Conservation (phyloP, 1,140 invertebrate species). For the Caenorhabditis latens region DNA sequence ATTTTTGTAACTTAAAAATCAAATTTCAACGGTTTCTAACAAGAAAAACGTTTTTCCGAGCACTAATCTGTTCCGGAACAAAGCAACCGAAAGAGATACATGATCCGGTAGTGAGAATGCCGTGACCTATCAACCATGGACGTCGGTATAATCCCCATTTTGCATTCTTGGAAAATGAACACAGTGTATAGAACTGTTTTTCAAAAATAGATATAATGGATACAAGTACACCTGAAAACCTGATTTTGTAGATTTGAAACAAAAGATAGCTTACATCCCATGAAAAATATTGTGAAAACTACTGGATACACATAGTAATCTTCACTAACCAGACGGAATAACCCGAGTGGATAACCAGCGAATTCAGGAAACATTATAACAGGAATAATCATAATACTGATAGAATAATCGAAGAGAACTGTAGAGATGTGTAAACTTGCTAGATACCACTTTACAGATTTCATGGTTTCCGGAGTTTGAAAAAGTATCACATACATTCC, state of each 20-base stretch:
- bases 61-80: neutral
- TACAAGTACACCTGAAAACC: neutral
- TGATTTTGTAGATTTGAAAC: neutral
- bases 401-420: too few species aligned
- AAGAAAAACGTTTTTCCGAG: neutral
- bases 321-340: neutral
- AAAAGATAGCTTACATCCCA: neutral
- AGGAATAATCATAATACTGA: too few species aligned
- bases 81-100: slow-evolving; percentile 3
- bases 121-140: neutral
- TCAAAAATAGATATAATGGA: slow-evolving; percentile 9
- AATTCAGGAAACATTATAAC: neutral
- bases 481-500: too few species aligned
- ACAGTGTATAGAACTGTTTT: neutral
- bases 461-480: too few species aligned
- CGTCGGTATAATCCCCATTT: neutral
- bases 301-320: neutral
- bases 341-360: neutral
- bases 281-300: neutral
- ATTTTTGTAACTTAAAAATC: too few species aligned
- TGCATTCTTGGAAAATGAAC: neutral
- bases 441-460: too few species aligned
- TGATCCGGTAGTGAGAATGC: neutral
- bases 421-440: too few species aligned
- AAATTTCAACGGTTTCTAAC: neutral